Evolutionary conservation across 1,140 invertebrate genomes (phyloP).

Genomic region (Drosophila bocqueti): DNA sequence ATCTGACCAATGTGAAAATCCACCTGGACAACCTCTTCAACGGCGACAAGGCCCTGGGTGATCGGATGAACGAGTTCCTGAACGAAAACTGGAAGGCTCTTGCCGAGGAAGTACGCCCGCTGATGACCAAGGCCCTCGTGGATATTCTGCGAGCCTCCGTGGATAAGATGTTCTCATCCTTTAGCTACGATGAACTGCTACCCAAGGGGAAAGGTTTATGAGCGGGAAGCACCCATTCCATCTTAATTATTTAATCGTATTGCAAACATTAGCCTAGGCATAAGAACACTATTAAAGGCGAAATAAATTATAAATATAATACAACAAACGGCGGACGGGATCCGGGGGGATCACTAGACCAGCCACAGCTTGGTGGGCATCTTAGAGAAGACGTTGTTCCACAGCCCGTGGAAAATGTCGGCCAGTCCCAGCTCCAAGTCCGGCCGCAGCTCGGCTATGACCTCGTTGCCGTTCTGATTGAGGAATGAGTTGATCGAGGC

Average conservation of each 20-base stretch:
- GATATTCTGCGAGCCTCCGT: slow-evolving; percentile 87
- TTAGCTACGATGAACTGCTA: slow-evolving; percentile 76
- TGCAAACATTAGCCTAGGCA: slow-evolving; percentile 40
- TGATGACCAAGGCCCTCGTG: slow-evolving; percentile 86
- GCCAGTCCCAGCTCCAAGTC: slow-evolving; percentile 90
- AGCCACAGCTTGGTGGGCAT: slow-evolving; percentile 92
- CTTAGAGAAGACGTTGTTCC: slow-evolving; percentile 91
- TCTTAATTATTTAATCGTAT: slow-evolving; percentile 48
- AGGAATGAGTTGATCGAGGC: slow-evolving; percentile 87
- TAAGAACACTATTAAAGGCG: slow-evolving; percentile 39
- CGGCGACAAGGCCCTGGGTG: slow-evolving; percentile 88
- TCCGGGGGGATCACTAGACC: slow-evolving; percentile 34
- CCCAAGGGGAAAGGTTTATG: slow-evolving; percentile 40
- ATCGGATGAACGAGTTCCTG: slow-evolving; percentile 87
- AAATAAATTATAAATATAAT: slow-evolving; percentile 70
- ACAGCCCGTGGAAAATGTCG: slow-evolving; percentile 91
- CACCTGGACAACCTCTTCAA: slow-evolving; percentile 90
- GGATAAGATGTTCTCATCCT: slow-evolving; percentile 85
- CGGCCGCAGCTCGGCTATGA: slow-evolving; percentile 93
- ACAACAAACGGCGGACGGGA: slow-evolving; percentile 4
- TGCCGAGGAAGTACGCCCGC: slow-evolving; percentile 87
- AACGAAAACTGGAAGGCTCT: slow-evolving; percentile 88
- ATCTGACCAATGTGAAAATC: slow-evolving; percentile 87
- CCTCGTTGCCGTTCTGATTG: slow-evolving; percentile 93
- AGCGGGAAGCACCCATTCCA: not conserved